phyloP scores from a whole-genome alignment of 2,113 vertebrate genomes.

The Neogobius melanostomus region DNA sequence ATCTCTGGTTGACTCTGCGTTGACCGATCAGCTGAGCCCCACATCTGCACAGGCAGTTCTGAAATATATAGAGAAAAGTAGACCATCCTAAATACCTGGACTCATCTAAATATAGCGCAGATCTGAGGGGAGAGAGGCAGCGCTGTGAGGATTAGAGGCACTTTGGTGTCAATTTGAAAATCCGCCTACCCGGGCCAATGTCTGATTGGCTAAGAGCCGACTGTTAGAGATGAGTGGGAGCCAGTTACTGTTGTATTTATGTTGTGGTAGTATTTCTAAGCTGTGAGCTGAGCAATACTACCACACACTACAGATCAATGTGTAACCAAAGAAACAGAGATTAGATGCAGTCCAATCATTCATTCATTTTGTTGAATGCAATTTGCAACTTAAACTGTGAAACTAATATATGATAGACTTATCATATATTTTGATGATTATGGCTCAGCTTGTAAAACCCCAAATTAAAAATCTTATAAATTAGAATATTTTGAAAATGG shows the following conservation, averaged over 20 bases:
- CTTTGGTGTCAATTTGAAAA: conserved; percentile 3
- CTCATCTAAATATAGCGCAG: neutral
- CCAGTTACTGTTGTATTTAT: neutral
- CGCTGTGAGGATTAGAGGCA: conserved; percentile 5
- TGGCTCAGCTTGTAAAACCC: too few relatives aligned
- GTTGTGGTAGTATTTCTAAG: neutral
- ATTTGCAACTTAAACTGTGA: too few relatives aligned
- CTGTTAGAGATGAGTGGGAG: neutral
- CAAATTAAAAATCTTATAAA: too few relatives aligned
- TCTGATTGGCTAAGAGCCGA: neutral
- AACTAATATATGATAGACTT: too few relatives aligned
- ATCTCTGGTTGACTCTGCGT: conserved; percentile 19
- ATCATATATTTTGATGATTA: too few relatives aligned
- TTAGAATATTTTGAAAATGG: too few relatives aligned
- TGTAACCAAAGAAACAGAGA: neutral
- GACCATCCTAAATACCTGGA: neutral
- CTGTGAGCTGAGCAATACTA: neutral
- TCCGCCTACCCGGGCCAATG: neutral
- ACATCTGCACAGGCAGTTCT: conserved; percentile 17
- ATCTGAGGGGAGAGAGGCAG: neutral
- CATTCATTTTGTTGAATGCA: neutral
- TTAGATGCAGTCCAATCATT: neutral
- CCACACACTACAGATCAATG: neutral
- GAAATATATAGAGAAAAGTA: neutral
- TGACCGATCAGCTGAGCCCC: conserved; percentile 21